Evolutionary conservation across 2,888 invertebrate genomes (phyloP).

Genomic region (Sipunculus nudus): DNA sequence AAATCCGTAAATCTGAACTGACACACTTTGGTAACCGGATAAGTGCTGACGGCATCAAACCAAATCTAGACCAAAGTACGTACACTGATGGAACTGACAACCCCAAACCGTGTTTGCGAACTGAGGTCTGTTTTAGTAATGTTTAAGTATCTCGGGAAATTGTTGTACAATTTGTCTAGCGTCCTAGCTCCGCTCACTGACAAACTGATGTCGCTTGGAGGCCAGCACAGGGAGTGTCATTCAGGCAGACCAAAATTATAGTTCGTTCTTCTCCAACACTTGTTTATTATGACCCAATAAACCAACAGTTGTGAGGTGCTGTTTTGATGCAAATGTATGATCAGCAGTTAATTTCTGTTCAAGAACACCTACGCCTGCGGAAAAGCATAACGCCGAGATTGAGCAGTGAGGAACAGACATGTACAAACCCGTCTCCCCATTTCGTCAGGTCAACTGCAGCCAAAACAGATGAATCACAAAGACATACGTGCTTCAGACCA

Average conservation of each 20-base stretch:
- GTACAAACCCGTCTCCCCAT: too few species aligned
- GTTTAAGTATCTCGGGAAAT: slow-evolving; percentile 37
- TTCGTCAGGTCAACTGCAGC: too few species aligned
- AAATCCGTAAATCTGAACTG: slow-evolving; percentile 11
- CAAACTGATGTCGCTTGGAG: slow-evolving; percentile 29
- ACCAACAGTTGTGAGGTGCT: slow-evolving; percentile 39
- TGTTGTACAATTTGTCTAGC: slow-evolving; percentile 31
- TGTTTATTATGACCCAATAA: slow-evolving; percentile 33
- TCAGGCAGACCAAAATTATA: slow-evolving; percentile 27
- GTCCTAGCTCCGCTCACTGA: slow-evolving; percentile 31
- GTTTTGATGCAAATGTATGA: slow-evolving; percentile 34
- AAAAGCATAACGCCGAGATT: slow-evolving; percentile 37
- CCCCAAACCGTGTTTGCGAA: slow-evolving; percentile 30
- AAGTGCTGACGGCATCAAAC: slow-evolving; percentile 28
- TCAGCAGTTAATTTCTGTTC: slow-evolving; percentile 29
- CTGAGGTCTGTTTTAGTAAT: slow-evolving; percentile 35
- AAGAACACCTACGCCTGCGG: slow-evolving; percentile 34
- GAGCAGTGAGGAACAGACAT: slow-evolving; percentile 11
- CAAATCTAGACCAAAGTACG: slow-evolving; percentile 26
- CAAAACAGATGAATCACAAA: too few species aligned
- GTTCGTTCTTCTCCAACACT: slow-evolving; percentile 32
- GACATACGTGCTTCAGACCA: not conserved
- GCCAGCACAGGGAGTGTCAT: slow-evolving; percentile 28
- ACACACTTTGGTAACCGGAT: slow-evolving; percentile 36
- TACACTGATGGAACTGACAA: slow-evolving; percentile 26